phyloP scores from a whole-genome alignment of 2,888 invertebrate species.

The Hemaris fuciformis region DNA sequence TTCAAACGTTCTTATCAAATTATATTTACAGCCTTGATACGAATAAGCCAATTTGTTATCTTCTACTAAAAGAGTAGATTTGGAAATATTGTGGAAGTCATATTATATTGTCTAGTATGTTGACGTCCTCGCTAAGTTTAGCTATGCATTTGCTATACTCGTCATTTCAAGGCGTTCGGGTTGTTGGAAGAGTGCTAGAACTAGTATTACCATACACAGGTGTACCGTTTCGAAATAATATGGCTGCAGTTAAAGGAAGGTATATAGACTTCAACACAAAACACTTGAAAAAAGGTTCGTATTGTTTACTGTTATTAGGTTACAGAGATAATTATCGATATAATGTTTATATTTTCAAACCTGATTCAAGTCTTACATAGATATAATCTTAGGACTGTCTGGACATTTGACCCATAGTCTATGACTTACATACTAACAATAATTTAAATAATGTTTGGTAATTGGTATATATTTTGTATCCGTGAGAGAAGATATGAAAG shows the following conservation, averaged over 20 bases:
- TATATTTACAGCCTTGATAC: not conserved
- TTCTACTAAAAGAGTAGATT: constrained; percentile 6
- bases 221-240: constrained; percentile 31
- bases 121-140: constrained; percentile 30
- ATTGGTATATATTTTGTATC: too few relatives aligned
- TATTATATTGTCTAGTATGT: constrained; percentile 20
- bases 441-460: too few relatives aligned
- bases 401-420: too few relatives aligned
- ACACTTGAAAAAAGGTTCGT: constrained; percentile 65
- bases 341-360: constrained; percentile 1
- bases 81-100: too few relatives aligned
- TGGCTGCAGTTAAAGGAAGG: constrained; percentile 50
- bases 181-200: constrained; percentile 45
- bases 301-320: not conserved
- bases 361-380: too few relatives aligned
- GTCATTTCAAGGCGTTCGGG: constrained; percentile 37
- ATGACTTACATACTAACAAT: too few relatives aligned
- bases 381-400: too few relatives aligned
- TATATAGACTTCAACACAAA: constrained; percentile 59
- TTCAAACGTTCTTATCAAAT: not conserved
- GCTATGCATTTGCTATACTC: constrained; percentile 34
- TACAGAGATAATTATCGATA: not conserved
- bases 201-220: constrained; percentile 48
- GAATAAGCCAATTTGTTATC: constrained; percentile 1
- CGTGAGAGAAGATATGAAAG: too few relatives aligned